These are phyloP conservation scores for Phaethon lepturus DNA, from an alignment of 2,113 vertebrate genomes.

Conservation along the genomic window DNA sequence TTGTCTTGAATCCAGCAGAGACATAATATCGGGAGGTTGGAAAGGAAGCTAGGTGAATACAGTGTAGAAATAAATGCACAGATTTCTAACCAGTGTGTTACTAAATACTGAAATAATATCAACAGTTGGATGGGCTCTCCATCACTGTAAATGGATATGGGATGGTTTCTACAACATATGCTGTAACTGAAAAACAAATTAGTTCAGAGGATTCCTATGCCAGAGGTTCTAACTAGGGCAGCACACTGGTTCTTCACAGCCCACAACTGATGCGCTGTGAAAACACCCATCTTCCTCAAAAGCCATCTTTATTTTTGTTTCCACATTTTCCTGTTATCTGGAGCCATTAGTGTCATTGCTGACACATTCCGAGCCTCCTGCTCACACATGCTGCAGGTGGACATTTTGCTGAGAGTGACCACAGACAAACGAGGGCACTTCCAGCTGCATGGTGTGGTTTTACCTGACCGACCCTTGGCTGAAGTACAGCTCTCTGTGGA, in stretches of 20 bases:
- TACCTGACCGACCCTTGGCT: not conserved
- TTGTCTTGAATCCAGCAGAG: not conserved
- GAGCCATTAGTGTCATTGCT: not conserved
- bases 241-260: not conserved
- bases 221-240: not conserved
- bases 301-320: not conserved
- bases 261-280: not conserved
- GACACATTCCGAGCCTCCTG: not conserved
- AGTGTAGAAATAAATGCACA: not conserved
- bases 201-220: not conserved
- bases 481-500: not conserved
- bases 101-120: not conserved
- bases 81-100: not conserved
- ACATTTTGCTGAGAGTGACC: not conserved
- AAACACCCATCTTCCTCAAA: not conserved
- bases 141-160: not conserved
- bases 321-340: not conserved
- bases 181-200: not conserved
- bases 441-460: fast-evolving
- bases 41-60: not conserved
- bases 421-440: not conserved
- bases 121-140: not conserved
- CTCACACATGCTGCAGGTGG: not conserved
- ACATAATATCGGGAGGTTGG: not conserved
- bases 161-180: not conserved